Conservation (phyloP, 2,797 vertebrate genomes). For the Peromyscus nudipes region DNA sequence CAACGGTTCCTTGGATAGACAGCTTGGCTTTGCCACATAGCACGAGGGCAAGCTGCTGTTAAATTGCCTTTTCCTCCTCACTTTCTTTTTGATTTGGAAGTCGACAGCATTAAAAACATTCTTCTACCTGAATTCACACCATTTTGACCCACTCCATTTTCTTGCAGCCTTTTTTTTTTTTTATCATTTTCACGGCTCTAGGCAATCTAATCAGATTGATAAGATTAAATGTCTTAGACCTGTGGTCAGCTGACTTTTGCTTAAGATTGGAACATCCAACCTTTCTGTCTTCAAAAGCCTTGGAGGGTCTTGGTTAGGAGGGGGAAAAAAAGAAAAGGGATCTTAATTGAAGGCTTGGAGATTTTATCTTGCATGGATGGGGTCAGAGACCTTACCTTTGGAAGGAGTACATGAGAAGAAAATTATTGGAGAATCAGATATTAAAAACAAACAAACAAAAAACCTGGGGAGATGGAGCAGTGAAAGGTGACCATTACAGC, state of each 20-base stretch:
- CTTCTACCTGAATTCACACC: slow-evolving; percentile 52
- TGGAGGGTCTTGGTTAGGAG: slow-evolving; percentile 4
- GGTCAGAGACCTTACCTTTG: not conserved
- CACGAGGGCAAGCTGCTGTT: slow-evolving; percentile 62
- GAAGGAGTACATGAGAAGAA: not conserved
- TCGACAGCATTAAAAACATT: slow-evolving; percentile 61
- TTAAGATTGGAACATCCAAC: slow-evolving; percentile 40
- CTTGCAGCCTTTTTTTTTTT: slow-evolving; percentile 26
- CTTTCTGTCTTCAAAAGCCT: slow-evolving; percentile 56
- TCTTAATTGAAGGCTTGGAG: slow-evolving; percentile 2
- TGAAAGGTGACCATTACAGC: not conserved
- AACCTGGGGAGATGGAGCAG: not conserved
- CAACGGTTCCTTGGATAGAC: slow-evolving; percentile 25
- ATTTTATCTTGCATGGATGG: not conserved
- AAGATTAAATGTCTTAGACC: slow-evolving; percentile 64
- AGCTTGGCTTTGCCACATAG: slow-evolving; percentile 36
- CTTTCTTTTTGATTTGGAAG: slow-evolving; percentile 47
- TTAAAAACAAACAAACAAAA: not conserved
- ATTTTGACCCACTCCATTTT: slow-evolving; percentile 57
- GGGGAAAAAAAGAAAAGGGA: not conserved
- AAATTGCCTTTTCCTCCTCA: not conserved
- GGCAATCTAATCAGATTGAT: slow-evolving; percentile 55
- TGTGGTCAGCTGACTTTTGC: slow-evolving; percentile 8
- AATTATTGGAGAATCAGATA: not conserved
- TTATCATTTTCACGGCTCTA: slow-evolving; percentile 54